Percentiles rank a stretch among this genome's conserved stretches.
Evolutionary conservation across 37 sponge, comb jelly and placozoan genomes (phyloP).

Genomic region (Spongilla lacustris): DNA sequence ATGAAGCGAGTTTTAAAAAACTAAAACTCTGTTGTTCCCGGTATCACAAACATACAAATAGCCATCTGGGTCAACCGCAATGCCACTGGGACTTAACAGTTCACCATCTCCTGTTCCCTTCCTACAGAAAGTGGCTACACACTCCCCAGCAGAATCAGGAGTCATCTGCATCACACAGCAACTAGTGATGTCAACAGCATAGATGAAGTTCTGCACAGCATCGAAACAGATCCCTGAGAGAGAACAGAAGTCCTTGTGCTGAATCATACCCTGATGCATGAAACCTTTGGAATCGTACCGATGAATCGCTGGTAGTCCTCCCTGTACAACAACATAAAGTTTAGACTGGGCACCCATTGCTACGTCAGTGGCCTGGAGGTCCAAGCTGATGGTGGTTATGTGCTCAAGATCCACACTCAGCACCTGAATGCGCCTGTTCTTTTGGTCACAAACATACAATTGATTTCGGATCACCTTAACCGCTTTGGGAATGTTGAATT

Average conservation of each 20-base stretch:
- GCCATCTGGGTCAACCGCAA: constrained; percentile 41
- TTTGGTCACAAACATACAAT: constrained; percentile 47
- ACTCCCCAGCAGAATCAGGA: constrained; percentile 4
- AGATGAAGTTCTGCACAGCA: background rate
- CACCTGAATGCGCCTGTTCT: constrained; percentile 35
- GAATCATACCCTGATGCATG: background rate
- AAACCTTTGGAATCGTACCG: background rate
- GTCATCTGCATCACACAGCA: background rate
- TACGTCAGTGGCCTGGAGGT: background rate
- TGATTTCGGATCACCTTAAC: constrained; percentile 19
- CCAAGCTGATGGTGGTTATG: background rate
- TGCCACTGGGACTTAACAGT: constrained; percentile 32
- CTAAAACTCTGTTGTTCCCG: constrained; percentile 45
- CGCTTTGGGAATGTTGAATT: constrained; percentile 42
- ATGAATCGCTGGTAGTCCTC: background rate
- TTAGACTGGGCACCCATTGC: background rate
- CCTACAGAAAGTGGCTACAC: constrained; percentile 20
- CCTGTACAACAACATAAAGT: background rate
- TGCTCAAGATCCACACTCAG: background rate
- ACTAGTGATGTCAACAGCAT: background rate
- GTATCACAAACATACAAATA: constrained; percentile 51
- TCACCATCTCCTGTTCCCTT: constrained; percentile 28
- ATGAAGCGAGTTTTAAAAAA: constrained; percentile 11
- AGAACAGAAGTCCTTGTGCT: background rate
- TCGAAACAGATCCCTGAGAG: background rate